Evolutionary conservation across 2,888 invertebrate species (phyloP), one percentile per base, ranked within the genome.

Genomic region (Watsonalla binaria): DNA sequence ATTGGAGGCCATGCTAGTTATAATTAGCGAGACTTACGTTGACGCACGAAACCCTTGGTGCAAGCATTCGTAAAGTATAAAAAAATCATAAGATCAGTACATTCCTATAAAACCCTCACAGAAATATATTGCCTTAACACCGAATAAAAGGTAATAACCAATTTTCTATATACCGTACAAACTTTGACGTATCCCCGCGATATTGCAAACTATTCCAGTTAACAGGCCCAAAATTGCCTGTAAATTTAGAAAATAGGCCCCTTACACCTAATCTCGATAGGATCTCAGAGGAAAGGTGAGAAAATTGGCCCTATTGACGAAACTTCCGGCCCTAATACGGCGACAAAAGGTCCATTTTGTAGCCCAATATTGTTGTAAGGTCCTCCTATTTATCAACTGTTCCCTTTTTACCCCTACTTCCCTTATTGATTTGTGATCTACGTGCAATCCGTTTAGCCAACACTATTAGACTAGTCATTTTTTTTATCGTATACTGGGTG

Each of bases 291-390:
- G 61, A 64, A 67, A 72, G 76, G 75, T 77, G 74, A 60, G 67
- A 62, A 72, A 75, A 78, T 78, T 80, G 68, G 72, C 61, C 55
- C 71, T 65, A 78, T 80, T 76, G 72, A 76, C 63, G 64, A 63
- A 62, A 72, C 66, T 69, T 70, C 70, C 68, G 65, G 61, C 56
- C 68, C 66, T 77, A 79, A 78, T 76, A 73, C 74, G 65, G 59
- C 63, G 70, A 78, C 79, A 78, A 80, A 80, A 71, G 76, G 78
- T 72, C 74, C 69, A 72, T 71, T 77, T 80, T 79, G 81, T 80
- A 76, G 74, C 78, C 72, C 75, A 77, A 80, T 82, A 80, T 79
- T 77, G 76, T 75, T 78, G 72, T 75, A 72, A 76, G 71, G 68
- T 59, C 47, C 60, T 47, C 66, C 74, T 76, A 80, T 85, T 79